phyloP scores from a whole-genome alignment of 2,888 invertebrate species.

The Unio delphinus region DNA sequence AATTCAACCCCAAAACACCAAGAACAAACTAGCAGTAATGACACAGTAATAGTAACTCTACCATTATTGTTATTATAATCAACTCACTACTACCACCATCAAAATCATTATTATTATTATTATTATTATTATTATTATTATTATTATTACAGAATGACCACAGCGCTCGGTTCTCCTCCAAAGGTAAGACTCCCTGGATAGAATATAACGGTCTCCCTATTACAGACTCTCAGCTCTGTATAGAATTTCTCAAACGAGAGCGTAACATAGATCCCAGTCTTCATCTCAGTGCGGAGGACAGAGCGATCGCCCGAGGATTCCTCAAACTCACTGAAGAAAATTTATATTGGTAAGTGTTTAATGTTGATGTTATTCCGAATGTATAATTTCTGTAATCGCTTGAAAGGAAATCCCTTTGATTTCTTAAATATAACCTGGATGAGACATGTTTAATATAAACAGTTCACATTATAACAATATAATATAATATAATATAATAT shows the following conservation, averaged over 20 bases:
- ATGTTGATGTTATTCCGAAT: neutral
- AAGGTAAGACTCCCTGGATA: slow-evolving; percentile 71
- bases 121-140: neutral
- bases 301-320: slow-evolving; percentile 64
- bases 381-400: neutral
- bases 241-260: slow-evolving; percentile 66
- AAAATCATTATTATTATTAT: no score
- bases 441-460: no score
- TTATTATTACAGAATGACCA: slow-evolving; percentile 59
- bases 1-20: no score
- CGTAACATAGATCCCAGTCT: slow-evolving; percentile 58
- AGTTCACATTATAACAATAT: no score
- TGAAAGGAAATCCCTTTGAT: neutral
- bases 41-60: no score
- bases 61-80: no score
- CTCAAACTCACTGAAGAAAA: slow-evolving; percentile 70
- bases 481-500: no score
- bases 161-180: slow-evolving; percentile 60
- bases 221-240: slow-evolving; percentile 69
- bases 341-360: slow-evolving; percentile 65
- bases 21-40: no score
- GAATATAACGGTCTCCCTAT: slow-evolving; percentile 66
- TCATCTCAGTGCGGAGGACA: slow-evolving; percentile 54
- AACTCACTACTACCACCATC: no score
- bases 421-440: no score